Base-by-base conservation (phyloP, 2,113 vertebrate species). In the Apus apus region DNA sequence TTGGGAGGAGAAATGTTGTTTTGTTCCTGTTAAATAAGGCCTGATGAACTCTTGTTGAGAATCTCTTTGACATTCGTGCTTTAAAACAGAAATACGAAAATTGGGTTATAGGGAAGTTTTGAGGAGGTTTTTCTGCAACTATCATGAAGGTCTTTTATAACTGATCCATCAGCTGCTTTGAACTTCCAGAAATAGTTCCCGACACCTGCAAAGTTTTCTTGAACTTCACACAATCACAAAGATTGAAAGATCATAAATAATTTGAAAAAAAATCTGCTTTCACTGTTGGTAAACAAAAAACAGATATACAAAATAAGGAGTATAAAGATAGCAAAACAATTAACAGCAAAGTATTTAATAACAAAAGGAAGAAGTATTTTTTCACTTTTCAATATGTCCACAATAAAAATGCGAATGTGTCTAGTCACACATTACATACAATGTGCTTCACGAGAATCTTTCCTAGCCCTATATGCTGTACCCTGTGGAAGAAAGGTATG, bases 1-100 rank as follows among this genome's bases (percentile, higher is more conserved):
- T 89, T 78, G 78, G 73, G 88, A 93, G 60, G 54, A 93, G 90
- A 88, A 92, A 62, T 22, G 21, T 68, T 95, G 56, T 68, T 95
- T 94, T 92, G 45, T 73, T 92, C 53, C 90, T 89, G 27, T 78
- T 66, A 81, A 94, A 89, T 46, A 85, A 93, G 53, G 54, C 50
- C 29, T 84, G 68, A 82, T 62, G 65, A 90, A 78, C 45, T 86
- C 54, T 64, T 88, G 51, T 62, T 86, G 70, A 84, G 84, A 93
- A 90, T 65, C 32, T 57, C 51, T 87, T 65, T 71, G 50, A 75
- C 27, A 30, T 64, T 86, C 34, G 36, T 61, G 36, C 30, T 90
- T 90, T 93, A 80, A 89, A 92, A 84, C 6, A 81, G 4, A 8
- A 83, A n/a, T 64, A 90, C 20, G n/a, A 88, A 91, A 75, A 74